Conservation (phyloP, 2,797 vertebrate genomes). For the Rhinogobio ventralis region DNA sequence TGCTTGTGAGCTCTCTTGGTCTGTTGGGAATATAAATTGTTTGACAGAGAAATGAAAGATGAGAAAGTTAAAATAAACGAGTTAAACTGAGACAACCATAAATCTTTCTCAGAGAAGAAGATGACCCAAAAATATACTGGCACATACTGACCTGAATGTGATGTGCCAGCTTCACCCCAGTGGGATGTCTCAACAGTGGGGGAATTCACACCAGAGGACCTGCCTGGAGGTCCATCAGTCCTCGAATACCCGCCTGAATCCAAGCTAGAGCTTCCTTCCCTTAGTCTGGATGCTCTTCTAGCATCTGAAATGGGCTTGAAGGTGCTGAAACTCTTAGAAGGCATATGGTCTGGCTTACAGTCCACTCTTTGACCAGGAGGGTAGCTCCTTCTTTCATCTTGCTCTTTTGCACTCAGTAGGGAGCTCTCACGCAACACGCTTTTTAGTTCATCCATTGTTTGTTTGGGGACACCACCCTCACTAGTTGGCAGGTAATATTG, state of each 20-base stretch:
- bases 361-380: conserved; percentile 58
- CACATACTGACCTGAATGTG: conserved; percentile 71
- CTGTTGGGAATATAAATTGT: conserved; percentile 70
- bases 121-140: not conserved
- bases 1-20: conserved; percentile 65
- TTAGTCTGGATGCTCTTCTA: conserved; percentile 65
- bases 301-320: conserved; percentile 74
- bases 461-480: conserved; percentile 68
- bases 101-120: not conserved
- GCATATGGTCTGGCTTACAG: conserved; percentile 69
- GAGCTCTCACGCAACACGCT: conserved; percentile 74
- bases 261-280: conserved; percentile 64
- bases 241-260: conserved; percentile 74
- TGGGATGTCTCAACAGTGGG: conserved; percentile 60
- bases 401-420: conserved; percentile 57
- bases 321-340: conserved; percentile 70
- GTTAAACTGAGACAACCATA: not conserved
- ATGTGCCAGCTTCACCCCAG: conserved; percentile 64
- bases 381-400: conserved; percentile 65
- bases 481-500: conserved; percentile 54
- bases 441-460: conserved; percentile 80
- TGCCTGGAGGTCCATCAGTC: conserved; percentile 68
- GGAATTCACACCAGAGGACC: conserved; percentile 62
- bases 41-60: not conserved
- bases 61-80: not conserved